These are phyloP conservation scores for Galaxias olidus DNA, from an alignment of 2,797 vertebrate genomes.

Conservation along the genomic window DNA sequence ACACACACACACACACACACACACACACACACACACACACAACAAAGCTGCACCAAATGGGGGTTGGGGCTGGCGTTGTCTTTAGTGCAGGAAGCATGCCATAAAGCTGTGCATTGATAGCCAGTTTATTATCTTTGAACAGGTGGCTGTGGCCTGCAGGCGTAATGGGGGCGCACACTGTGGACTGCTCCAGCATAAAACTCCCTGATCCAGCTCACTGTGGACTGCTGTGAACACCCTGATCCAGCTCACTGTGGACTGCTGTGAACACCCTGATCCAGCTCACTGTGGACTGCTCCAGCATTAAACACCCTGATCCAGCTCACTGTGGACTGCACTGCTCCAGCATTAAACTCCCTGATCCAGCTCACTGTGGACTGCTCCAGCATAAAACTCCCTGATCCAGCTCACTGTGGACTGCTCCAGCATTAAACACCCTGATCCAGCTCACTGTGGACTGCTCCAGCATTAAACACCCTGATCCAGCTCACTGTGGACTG, in stretches of 20 bases:
- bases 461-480: no score
- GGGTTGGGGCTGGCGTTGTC: conserved; percentile 57
- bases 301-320: conserved; percentile 61
- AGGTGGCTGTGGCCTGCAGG: conserved; percentile 69
- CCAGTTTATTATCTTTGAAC: conserved; percentile 78
- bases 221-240: conserved; percentile 55
- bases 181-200: conserved; percentile 45
- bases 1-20: conserved; percentile 51
- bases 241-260: conserved; percentile 39
- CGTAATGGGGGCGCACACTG: conserved; percentile 48
- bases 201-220: conserved; percentile 52
- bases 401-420: no score
- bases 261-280: conserved; percentile 57
- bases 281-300: conserved; percentile 36
- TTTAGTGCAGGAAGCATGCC: conserved; percentile 70
- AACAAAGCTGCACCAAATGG: neutral
- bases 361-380: no score
- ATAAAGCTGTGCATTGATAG: conserved; percentile 72
- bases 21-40: no score
- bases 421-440: no score
- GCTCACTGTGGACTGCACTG: no score
- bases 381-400: no score
- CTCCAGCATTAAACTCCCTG: no score
- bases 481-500: no score
- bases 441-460: no score